Evolutionary conservation across 2,113 vertebrate genomes (phyloP), one percentile per base, ranked within the genome.

Genomic region (Gorsachius goisagi): DNA sequence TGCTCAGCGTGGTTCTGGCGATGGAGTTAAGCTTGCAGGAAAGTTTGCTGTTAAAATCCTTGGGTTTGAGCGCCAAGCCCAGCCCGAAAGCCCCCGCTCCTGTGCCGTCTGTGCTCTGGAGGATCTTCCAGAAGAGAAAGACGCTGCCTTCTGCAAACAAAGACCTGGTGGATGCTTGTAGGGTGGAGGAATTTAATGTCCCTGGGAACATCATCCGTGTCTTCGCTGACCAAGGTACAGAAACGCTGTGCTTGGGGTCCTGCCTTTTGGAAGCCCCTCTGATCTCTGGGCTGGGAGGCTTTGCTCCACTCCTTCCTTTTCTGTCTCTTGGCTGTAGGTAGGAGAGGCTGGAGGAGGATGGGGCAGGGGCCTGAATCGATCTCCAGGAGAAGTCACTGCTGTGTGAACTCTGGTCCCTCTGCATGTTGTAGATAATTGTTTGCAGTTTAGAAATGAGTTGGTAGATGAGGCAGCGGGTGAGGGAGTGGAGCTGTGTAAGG

Each of bases 201-300:
- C 98, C 98, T 7, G 99, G 99, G 7, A 99, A 99, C 98, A 99
- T 99, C 93, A 97, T 99, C 88, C 98, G 99, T 10, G 98, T 98
- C 89, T 91, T 99, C 45, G 95, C 97, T 3, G 99, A 99, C 94
- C 98, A 98, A 98, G 99, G 99, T 99, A 95, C 94, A 76, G 93
- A 12, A 45, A 1, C 5, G 3, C 39, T 1, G 11, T 12, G n/a
- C 30, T 22, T 15, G 5, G 4, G 63, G 66, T 69, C 82, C 71
- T 39, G 75, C 5, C 49, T 33, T 4, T 10, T 1, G 76, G 76
- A 49, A 59, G 20, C 64, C 5, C 5, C 47, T n/a, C 35, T 28
- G 55, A 2, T 18, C 45, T 23, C 71, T 19, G 75, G 52, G 18
- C 9, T 18, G 35, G 60, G 60, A 26, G 41, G 6, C 8, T 11